Evolutionary conservation across 2,113 vertebrate species (phyloP), one percentile per base, ranked within the genome.

Genomic region (Hippocampus barbouri): DNA sequence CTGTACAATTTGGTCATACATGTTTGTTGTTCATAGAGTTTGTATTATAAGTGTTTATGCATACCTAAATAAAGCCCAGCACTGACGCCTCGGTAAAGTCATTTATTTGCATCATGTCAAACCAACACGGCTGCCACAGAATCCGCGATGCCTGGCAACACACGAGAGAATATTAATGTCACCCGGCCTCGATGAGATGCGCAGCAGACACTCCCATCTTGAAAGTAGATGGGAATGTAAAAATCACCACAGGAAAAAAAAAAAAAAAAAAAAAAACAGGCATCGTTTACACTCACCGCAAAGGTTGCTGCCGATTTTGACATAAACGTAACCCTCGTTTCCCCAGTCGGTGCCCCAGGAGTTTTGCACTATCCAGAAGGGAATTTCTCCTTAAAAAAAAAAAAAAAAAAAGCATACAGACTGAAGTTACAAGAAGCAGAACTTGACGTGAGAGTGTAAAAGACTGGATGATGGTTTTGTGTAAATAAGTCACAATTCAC

Each of bases 291-390:
- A 81, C 87, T 94, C 84, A 98, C 96, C 96, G 64, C 95, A 98
- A 59, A 95, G 5, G 57, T 96, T 95, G 43, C 74, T 12, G 0
- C 95, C 94, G 11, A 96, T 95, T 91, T 96, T 96, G 47, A 98
- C 88, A 77, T 71, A 93, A 72, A 92, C 95, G 5, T 96, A 99
- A 68, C 96, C 96, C 0, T 92, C 82, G n/a, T 94, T 84, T 73
- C 96, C 97, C 96, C 96, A 96, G 0, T 89, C 61, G 0, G 76
- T 83, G 8, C 96, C 96, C 97, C 96, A 96, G 0, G 96, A 96
- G 86, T 98, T 98, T 70, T 94, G 91, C 15, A 98, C 94, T 27
- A 97, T 96, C 96, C 97, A 96, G 82, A 93, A 96, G 0, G 95
- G 96, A 69, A 89, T 88, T 14, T 83, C 92, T 73, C 95, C 96